A percentile compares a stretch with the other conserved stretches of the same genome.
Conservation (phyloP, 2,113 vertebrate species). For the Philantomba maxwellii region DNA sequence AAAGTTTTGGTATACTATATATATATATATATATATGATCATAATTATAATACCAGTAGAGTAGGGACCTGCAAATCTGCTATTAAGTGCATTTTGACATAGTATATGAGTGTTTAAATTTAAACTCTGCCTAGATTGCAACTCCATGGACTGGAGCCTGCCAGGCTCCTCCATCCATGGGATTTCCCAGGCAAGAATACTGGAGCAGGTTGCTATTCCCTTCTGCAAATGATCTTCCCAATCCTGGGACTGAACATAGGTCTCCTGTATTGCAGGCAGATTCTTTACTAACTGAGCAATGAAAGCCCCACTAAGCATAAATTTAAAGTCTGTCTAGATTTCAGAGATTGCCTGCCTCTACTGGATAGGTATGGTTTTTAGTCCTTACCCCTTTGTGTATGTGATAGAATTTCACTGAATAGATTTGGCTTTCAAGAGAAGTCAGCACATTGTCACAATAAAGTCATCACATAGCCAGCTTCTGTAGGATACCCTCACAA, state of each 20-base stretch:
- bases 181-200: neutral
- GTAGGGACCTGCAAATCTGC: neutral
- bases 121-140: neutral
- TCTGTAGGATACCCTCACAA: neutral
- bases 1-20: neutral
- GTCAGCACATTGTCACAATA: neutral
- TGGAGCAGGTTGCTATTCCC: neutral
- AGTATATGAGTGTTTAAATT: neutral
- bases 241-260: accelerated
- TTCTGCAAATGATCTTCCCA: neutral
- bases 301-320: neutral
- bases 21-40: neutral
- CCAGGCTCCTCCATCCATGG: neutral
- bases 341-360: neutral
- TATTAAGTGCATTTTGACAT: neutral
- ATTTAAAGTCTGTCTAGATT: neutral
- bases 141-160: neutral
- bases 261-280: neutral
- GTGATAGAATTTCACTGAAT: neutral
- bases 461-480: neutral
- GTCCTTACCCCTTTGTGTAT: neutral
- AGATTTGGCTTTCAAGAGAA: neutral
- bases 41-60: neutral
- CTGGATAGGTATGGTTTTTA: neutral
- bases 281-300: neutral